A percentile compares a stretch with the other conserved stretches of the same genome.
phyloP scores from a whole-genome alignment of 2,888 invertebrate genomes.

The Nomada flava region DNA sequence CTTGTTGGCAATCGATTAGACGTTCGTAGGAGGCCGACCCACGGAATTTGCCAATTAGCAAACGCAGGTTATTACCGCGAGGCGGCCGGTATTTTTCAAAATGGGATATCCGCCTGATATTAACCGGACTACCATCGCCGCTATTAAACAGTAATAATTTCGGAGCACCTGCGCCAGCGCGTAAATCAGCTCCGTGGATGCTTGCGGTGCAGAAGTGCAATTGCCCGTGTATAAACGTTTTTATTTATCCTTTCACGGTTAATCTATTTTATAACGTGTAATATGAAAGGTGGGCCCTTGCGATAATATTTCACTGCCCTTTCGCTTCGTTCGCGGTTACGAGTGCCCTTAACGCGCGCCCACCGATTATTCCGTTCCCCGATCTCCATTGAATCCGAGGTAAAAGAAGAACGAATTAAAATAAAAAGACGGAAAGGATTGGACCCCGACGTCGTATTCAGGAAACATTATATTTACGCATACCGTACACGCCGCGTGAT shows the following conservation, averaged over 20 bases:
- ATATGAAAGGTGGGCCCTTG: neutral
- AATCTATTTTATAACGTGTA: slow-evolving; percentile 7
- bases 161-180: slow-evolving; percentile 46
- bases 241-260: slow-evolving; percentile 14
- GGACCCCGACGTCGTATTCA: neutral
- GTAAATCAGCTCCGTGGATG: slow-evolving; percentile 44
- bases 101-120: slow-evolving; percentile 18
- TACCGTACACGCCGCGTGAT: slow-evolving; percentile 5
- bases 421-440: neutral
- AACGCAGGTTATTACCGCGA: neutral
- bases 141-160: slow-evolving; percentile 53
- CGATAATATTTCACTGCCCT: slow-evolving; percentile 10
- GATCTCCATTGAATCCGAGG: neutral
- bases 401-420: neutral
- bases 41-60: neutral
- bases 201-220: slow-evolving; percentile 3
- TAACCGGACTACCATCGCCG: slow-evolving; percentile 19
- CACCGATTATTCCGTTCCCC: neutral
- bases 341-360: neutral
- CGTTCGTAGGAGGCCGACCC: neutral
- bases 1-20: neutral
- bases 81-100: neutral
- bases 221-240: slow-evolving; percentile 29
- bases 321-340: neutral
- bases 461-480: neutral